These are phyloP conservation scores for Stegostoma tigrinum DNA, from an alignment of 2,113 vertebrate genomes.

Conservation along the genomic window DNA sequence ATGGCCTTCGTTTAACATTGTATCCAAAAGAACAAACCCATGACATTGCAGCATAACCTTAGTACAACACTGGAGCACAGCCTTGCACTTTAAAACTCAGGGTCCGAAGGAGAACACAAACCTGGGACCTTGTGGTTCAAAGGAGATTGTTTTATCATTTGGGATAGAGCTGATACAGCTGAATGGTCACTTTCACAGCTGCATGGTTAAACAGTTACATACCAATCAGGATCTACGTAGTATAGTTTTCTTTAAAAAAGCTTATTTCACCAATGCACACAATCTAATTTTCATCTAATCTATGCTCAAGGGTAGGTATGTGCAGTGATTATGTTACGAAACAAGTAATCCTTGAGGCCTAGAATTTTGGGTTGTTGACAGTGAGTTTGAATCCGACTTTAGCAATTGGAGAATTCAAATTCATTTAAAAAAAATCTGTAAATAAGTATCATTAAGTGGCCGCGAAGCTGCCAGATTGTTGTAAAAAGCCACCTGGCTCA, in stretches of 20 bases:
- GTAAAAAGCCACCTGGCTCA: neutral
- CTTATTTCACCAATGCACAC: neutral
- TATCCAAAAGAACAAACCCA: too few species aligned
- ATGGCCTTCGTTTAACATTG: too few species aligned
- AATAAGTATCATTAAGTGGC: constrained; percentile 10
- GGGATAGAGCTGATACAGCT: too few species aligned
- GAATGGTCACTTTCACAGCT: neutral
- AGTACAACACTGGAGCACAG: too few species aligned
- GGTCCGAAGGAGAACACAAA: too few species aligned
- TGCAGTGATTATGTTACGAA: too few species aligned
- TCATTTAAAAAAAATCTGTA: neutral
- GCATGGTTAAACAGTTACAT: neutral
- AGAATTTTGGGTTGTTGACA: neutral
- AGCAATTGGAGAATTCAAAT: neutral
- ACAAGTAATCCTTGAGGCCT: neutral
- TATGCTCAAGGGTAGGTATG: neutral
- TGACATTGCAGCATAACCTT: too few species aligned
- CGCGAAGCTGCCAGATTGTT: neutral
- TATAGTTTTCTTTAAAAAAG: neutral
- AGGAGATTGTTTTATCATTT: too few species aligned
- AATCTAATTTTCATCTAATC: neutral
- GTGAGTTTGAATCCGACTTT: neutral
- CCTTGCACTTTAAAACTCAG: too few species aligned
- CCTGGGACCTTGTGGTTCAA: too few species aligned
- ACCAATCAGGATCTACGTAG: neutral